Evolutionary conservation across 2,888 invertebrate genomes (phyloP).

Genomic region (Zaprionus bogoriensis): DNA sequence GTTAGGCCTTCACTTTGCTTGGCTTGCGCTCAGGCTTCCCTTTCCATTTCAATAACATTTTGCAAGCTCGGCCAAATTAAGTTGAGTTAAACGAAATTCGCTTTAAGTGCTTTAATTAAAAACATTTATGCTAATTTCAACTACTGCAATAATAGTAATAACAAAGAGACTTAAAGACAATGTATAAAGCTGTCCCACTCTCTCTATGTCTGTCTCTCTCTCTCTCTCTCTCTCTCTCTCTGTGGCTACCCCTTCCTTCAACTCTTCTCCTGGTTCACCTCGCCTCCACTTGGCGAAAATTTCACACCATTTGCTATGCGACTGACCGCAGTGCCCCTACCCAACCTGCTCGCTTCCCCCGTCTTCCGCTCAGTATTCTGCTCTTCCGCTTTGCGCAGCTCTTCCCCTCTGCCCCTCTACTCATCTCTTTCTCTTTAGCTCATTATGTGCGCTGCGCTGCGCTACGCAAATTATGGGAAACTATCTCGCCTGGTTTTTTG

Average conservation of each 20-base stretch:
- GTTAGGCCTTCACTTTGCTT: not conserved
- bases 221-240: not conserved
- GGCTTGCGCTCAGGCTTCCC: not conserved
- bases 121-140: constrained; percentile 70
- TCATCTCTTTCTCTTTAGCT: constrained; percentile 36
- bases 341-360: constrained; percentile 2
- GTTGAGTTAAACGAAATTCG: constrained; percentile 62
- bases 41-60: constrained; percentile 40
- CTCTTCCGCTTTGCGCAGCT: not conserved
- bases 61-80: constrained; percentile 31
- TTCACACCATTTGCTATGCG: constrained; percentile 71
- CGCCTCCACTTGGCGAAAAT: constrained; percentile 31
- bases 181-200: constrained; percentile 12
- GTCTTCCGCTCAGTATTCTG: not conserved
- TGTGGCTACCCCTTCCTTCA: not conserved
- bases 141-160: constrained; percentile 48
- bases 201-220: not conserved
- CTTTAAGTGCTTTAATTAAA: constrained; percentile 73
- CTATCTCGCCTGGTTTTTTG: constrained; percentile 56
- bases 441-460: constrained; percentile 53
- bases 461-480: constrained; percentile 73
- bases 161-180: constrained; percentile 54
- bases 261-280: constrained; percentile 5
- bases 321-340: constrained; percentile 55
- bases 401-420: not conserved